A percentile compares a stretch with the other conserved stretches of the same genome.
phyloP scores from a whole-genome alignment of 2,888 invertebrate species.

The Anoplius nigerrimus region DNA sequence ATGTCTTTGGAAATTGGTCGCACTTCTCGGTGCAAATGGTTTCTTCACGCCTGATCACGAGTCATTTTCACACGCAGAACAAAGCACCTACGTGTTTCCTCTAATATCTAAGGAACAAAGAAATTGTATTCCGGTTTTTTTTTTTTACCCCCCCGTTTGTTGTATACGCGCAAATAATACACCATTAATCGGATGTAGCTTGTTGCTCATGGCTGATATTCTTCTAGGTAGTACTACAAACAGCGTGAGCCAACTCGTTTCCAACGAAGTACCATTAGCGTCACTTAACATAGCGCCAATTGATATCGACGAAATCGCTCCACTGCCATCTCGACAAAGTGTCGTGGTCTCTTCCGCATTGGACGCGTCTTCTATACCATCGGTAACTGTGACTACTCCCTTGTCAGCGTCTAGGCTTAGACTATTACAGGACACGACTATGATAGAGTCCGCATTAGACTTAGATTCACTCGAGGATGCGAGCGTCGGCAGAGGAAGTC shows the following conservation, averaged over 20 bases:
- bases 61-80: too few species aligned
- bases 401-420: slow-evolving; percentile 83
- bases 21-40: too few species aligned
- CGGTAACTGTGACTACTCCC: slow-evolving; percentile 69
- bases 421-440: slow-evolving; percentile 89
- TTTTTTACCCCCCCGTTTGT: neutral
- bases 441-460: slow-evolving; percentile 93
- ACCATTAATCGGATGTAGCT: slow-evolving; percentile 22
- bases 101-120: too few species aligned
- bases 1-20: too few species aligned
- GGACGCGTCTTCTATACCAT: slow-evolving; percentile 62
- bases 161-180: neutral
- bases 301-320: slow-evolving; percentile 73
- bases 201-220: slow-evolving; percentile 17
- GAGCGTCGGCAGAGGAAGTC: slow-evolving; percentile 82
- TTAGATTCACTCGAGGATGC: slow-evolving; percentile 89
- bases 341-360: slow-evolving; percentile 60
- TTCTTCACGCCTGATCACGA: too few species aligned
- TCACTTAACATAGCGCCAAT: slow-evolving; percentile 74
- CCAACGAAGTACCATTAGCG: slow-evolving; percentile 81
- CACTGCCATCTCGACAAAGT: slow-evolving; percentile 72
- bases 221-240: slow-evolving; percentile 81
- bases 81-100: too few species aligned
- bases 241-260: slow-evolving; percentile 81
- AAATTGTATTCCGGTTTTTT: neutral